Evolutionary conservation across 2,888 invertebrate genomes (phyloP).

Genomic region (Nomada fabriciana): DNA sequence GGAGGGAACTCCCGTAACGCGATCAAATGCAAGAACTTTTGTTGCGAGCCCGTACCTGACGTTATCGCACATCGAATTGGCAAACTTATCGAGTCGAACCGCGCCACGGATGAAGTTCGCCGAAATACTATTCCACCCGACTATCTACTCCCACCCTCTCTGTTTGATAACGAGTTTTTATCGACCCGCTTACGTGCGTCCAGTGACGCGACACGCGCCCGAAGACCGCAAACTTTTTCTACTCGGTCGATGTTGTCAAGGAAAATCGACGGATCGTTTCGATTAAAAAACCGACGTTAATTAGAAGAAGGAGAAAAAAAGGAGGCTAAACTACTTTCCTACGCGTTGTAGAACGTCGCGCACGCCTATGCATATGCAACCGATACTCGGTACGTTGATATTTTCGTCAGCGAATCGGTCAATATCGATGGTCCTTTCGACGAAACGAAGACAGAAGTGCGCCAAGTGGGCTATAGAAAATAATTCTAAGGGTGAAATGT

Average conservation of each 20-base stretch:
- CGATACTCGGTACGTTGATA: constrained; percentile 34
- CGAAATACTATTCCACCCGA: constrained; percentile 48
- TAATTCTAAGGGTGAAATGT: neutral
- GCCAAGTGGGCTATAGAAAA: constrained; percentile 15
- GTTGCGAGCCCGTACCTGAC: constrained; percentile 32
- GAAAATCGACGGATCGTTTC: neutral
- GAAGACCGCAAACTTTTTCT: constrained; percentile 11
- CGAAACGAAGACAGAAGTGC: constrained; percentile 23
- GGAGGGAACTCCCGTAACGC: constrained; percentile 37
- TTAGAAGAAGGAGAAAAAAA: neutral
- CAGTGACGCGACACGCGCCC: constrained; percentile 7
- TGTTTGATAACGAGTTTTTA: constrained; percentile 58
- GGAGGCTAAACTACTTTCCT: neutral
- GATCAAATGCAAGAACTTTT: constrained; percentile 60
- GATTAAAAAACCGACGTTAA: neutral
- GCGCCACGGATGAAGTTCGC: constrained; percentile 53
- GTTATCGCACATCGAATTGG: constrained; percentile 46
- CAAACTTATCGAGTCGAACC: constrained; percentile 53
- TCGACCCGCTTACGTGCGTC: constrained; percentile 38
- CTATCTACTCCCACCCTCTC: neutral
- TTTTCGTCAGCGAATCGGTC: constrained; percentile 34
- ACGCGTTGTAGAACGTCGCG: neutral
- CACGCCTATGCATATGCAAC: constrained; percentile 9
- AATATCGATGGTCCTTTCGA: constrained; percentile 29
- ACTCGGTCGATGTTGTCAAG: constrained; percentile 1